Evolutionary conservation across 2,888 invertebrate genomes (phyloP).

Genomic region (Tipula confusa): DNA sequence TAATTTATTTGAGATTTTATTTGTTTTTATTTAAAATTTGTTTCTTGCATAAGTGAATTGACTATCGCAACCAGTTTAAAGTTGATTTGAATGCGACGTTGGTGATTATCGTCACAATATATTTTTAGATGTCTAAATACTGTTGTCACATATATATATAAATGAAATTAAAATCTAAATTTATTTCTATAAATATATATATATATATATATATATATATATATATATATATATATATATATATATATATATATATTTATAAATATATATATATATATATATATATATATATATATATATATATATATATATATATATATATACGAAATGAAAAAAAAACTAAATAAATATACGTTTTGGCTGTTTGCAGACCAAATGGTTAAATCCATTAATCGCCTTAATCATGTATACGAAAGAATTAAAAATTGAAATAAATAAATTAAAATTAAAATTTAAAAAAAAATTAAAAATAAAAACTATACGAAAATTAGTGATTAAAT

Average conservation of each 20-base stretch:
- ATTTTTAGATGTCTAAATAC: slow-evolving; percentile 29
- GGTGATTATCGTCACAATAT: no score
- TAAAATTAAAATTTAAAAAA: no score
- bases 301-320: background rate
- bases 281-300: background rate
- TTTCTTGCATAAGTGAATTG: no score
- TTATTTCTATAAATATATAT: background rate
- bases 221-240: slow-evolving; percentile 6
- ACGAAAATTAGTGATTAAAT: background rate
- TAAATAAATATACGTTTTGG: slow-evolving; percentile 33
- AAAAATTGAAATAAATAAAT: slow-evolving; percentile 35
- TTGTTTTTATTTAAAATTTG: no score
- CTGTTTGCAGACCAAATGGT: slow-evolving; percentile 33
- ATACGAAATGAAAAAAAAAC: slow-evolving; percentile 32
- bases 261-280: background rate
- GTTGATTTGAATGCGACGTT: no score
- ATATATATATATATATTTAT: background rate
- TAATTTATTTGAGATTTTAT: no score
- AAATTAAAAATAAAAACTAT: slow-evolving; percentile 21
- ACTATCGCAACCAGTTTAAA: no score
- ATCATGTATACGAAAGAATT: slow-evolving; percentile 41
- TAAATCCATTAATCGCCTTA: slow-evolving; percentile 41
- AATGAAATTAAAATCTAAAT: background rate
- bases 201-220: background rate
- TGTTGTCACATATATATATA: background rate